Evolutionary conservation across 2,113 vertebrate species (phyloP), one percentile per base, ranked within the genome.

Genomic region (Hippocampus guttulatus): DNA sequence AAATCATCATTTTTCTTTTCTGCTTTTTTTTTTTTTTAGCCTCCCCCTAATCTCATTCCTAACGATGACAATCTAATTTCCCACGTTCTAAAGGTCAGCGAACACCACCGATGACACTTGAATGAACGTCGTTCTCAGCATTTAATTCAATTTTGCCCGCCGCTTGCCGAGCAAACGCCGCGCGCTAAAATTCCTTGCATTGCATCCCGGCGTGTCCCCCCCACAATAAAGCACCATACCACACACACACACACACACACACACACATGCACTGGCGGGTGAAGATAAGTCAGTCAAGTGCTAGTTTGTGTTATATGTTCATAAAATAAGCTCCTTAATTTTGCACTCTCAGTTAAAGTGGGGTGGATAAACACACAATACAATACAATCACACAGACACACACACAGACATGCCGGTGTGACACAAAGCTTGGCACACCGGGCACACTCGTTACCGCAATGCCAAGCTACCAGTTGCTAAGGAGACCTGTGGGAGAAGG

Each of bases 381-480:
- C 33, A 38, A 38, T 38, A 7, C 33, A 38, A 38, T 38, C 33
- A 54, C 40, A 60, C 49, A 61, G 69, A 54, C 21, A 43, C 68
- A 64, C 78, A 57, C 81, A 79, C 84, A 77, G 83, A 89, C 77
- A 89, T 70, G 77, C 84, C 81, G 84, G 84, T 78, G 81, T 85
- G 79, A 86, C 79, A 83, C 88, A 87, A 88, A 88, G 84, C 83
- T 85, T 91, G 92, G 90, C 90, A 92, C 89, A 87, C 84, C 81
- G 91, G 91, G 91, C 89, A 92, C 85, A 81, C 90, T 92, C 88
- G 89, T 90, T 92, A 91, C 88, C 70, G 83, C 89, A 88, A 90
- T 93, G 90, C 92, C 92, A 92, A 91, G 90, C 92, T 90, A 92
- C 92, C 88, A 91, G 92, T 93, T 93, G 91, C 92, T 92, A 93